phyloP scores from a whole-genome alignment of 1,140 invertebrate species.

The Eubasilissa regina region DNA sequence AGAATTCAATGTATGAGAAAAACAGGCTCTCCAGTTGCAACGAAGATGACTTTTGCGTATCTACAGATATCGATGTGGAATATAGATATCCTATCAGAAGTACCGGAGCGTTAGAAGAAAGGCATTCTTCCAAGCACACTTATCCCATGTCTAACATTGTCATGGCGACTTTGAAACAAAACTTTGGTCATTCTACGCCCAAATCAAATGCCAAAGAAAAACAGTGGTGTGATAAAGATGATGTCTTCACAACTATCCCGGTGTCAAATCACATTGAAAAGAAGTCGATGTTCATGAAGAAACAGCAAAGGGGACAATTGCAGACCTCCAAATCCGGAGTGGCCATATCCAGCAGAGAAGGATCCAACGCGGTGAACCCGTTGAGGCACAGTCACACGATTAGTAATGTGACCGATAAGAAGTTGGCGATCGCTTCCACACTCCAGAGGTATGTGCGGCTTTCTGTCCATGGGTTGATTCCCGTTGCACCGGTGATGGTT shows the following conservation, averaged over 20 bases:
- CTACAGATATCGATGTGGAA: constrained; percentile 65
- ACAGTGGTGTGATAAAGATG: neutral
- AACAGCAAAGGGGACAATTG: constrained; percentile 19
- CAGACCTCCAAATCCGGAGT: constrained; percentile 48
- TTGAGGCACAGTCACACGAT: constrained; percentile 66
- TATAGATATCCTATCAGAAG: constrained; percentile 49
- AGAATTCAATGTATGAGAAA: constrained; percentile 65
- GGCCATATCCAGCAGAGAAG: constrained; percentile 25
- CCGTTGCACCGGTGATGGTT: constrained; percentile 51
- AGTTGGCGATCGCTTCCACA: neutral
- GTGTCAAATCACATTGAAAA: neutral
- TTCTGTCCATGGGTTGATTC: constrained; percentile 40
- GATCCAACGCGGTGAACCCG: constrained; percentile 54
- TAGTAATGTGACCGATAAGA: constrained; percentile 56
- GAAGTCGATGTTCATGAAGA: neutral
- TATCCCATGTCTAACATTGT: neutral
- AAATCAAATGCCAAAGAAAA: constrained; percentile 19
- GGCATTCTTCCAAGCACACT: constrained; percentile 6
- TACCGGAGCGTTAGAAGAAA: constrained; percentile 23
- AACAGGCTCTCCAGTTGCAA: constrained; percentile 66
- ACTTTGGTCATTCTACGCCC: constrained; percentile 47
- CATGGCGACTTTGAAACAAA: neutral
- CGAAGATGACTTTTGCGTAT: constrained; percentile 69
- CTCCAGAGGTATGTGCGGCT: constrained; percentile 55
- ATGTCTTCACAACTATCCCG: constrained; percentile 2